Percentiles rank a stretch among this genome's conserved stretches.
Conservation (phyloP, 2,113 vertebrate genomes). For the Glaucidium brasilianum region DNA sequence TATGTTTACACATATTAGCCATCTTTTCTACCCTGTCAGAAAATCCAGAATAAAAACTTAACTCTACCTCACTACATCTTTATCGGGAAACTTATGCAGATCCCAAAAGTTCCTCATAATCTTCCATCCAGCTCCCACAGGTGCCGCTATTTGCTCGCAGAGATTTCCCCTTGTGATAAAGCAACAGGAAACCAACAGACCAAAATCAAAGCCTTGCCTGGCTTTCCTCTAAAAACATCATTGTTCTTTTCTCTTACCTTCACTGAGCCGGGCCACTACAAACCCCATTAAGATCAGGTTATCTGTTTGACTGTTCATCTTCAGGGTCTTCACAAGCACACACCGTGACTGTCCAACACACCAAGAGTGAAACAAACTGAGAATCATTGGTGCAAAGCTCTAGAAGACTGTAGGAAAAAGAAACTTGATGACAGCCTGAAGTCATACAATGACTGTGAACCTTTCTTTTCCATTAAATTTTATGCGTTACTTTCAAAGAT, state of each 20-base stretch:
- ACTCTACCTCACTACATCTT: not conserved
- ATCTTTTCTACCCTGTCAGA: not conserved
- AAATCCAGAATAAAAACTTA: not conserved
- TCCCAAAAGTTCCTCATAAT: not conserved
- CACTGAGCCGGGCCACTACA: not conserved
- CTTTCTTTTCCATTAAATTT: not conserved
- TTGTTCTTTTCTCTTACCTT: not conserved
- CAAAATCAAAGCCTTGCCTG: not conserved
- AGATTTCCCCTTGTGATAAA: not conserved
- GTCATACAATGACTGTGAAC: not conserved
- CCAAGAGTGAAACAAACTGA: not conserved
- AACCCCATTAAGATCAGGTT: not conserved
- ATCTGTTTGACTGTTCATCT: not conserved
- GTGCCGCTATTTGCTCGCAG: not conserved
- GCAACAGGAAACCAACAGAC: not conserved
- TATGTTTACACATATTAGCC: not conserved
- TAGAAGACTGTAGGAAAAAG: not conserved
- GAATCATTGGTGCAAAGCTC: not conserved
- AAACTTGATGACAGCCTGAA: not conserved
- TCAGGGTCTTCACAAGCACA: not conserved
- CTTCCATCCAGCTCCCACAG: not conserved
- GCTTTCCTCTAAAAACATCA: not conserved
- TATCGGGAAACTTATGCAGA: not conserved
- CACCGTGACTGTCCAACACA: not conserved
- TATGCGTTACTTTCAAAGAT: not conserved